These are phyloP conservation scores for Oryzias woworae DNA, from an alignment of 2,113 vertebrate species.

Conservation along the genomic window DNA sequence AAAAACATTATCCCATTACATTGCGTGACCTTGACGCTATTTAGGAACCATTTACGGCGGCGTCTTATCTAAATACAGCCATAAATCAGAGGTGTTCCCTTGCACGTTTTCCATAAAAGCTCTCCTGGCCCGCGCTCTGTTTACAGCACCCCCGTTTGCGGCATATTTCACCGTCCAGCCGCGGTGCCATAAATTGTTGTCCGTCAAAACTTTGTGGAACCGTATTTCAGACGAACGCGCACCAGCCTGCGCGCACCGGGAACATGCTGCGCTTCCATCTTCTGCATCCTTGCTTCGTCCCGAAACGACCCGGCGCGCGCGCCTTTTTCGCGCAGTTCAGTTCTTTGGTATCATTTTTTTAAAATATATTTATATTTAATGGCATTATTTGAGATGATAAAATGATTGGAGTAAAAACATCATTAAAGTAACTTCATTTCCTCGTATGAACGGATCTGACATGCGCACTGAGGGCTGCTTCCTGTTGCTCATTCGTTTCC, in stretches of 20 bases:
- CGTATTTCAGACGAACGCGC: conserved; percentile 7
- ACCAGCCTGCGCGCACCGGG: neutral
- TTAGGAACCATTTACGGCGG: conserved; percentile 79
- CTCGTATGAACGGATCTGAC: no score
- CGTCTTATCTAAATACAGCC: conserved; percentile 94
- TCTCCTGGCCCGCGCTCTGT: conserved; percentile 82
- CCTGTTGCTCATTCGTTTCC: no score
- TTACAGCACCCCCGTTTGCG: conserved; percentile 81
- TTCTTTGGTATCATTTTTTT: no score
- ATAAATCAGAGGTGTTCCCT: conserved; percentile 90
- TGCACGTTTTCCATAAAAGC: conserved; percentile 89
- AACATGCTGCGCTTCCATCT: neutral
- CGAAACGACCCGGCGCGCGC: no score
- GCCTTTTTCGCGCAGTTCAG: no score
- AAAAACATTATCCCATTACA: conserved; percentile 77
- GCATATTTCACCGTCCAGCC: conserved; percentile 83
- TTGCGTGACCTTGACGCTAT: conserved; percentile 88
- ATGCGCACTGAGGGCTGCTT: no score
- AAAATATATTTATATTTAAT: no score
- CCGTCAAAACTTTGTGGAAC: conserved; percentile 39
- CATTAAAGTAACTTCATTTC: no score
- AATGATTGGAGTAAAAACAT: no score
- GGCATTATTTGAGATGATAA: no score
- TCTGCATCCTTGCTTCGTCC: neutral
- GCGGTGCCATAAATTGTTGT: conserved; percentile 70